These are phyloP conservation scores for Eupelmus urozonus DNA, from an alignment of 2,888 invertebrate species.

Conservation along the genomic window DNA sequence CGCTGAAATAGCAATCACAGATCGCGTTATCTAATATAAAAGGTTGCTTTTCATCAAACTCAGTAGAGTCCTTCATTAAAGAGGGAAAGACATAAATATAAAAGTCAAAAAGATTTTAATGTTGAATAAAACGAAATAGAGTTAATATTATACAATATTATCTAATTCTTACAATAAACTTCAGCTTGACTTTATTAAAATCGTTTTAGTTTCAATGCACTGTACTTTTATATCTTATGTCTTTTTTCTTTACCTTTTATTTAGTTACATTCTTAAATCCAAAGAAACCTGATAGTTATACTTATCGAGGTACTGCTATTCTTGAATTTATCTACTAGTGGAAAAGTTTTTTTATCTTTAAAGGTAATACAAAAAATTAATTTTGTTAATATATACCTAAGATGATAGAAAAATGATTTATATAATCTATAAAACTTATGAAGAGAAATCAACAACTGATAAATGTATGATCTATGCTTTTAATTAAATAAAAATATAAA, in stretches of 20 bases:
- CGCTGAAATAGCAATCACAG: slow-evolving; percentile 40
- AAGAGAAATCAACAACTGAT: not conserved
- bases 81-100: slow-evolving; percentile 31
- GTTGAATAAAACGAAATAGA: slow-evolving; percentile 14
- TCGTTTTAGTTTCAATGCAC: slow-evolving; percentile 7
- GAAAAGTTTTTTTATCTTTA: slow-evolving; percentile 20
- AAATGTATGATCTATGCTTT: not conserved
- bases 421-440: not conserved
- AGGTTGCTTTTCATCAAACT: slow-evolving; percentile 32
- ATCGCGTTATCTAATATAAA: slow-evolving; percentile 21
- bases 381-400: not conserved
- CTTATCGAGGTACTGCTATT: slow-evolving; percentile 21
- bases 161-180: not conserved
- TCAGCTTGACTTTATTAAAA: not conserved
- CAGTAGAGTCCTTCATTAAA: slow-evolving; percentile 13
- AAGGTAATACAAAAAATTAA: not conserved
- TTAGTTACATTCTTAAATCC: slow-evolving; percentile 15
- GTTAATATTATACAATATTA: not conserved
- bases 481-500: too few species aligned
- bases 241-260: not conserved
- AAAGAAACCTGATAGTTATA: slow-evolving; percentile 3
- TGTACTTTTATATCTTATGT: slow-evolving; percentile 16
- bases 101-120: slow-evolving; percentile 9
- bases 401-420: not conserved
- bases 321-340: slow-evolving; percentile 23